Conservation (phyloP, 1,140 invertebrate species). For the Drosophila tani region DNA sequence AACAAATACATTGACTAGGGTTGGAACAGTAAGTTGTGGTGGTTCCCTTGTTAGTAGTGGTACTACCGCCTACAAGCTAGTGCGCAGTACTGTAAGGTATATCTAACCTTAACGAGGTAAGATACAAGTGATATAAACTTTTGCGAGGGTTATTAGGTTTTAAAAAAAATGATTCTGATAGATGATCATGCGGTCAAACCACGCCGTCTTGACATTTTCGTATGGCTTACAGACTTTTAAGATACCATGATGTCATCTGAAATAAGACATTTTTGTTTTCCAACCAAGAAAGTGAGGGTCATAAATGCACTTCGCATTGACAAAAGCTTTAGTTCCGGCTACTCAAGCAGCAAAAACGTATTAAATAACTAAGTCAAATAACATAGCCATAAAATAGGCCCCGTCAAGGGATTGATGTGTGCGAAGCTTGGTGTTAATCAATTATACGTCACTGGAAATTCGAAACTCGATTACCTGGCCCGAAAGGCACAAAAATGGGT, state of each 20-base stretch:
- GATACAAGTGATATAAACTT: too few species aligned
- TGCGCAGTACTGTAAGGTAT: too few species aligned
- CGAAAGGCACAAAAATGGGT: conserved; percentile 8
- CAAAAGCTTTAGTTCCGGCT: conserved; percentile 70
- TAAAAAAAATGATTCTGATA: too few species aligned
- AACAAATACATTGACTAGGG: too few species aligned
- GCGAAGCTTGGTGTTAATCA: conserved; percentile 50
- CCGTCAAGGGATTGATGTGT: conserved; percentile 12
- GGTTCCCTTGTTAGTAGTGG: too few species aligned
- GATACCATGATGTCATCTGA: too few species aligned
- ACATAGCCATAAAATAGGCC: conserved; percentile 56
- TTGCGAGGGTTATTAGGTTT: too few species aligned
- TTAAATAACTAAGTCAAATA: conserved; percentile 75
- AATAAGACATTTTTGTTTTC: not conserved
- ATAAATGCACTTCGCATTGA: conserved; percentile 25
- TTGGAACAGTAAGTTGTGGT: too few species aligned
- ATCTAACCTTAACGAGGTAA: too few species aligned
- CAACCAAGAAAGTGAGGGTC: conserved; percentile 12
- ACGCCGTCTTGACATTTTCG: too few species aligned
- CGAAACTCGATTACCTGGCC: conserved; percentile 14
- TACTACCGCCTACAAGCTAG: too few species aligned
- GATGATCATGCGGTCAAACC: too few species aligned
- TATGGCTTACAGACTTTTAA: not conserved
- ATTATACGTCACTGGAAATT: conserved; percentile 62
- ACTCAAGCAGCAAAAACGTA: conserved; percentile 58